Evolutionary conservation across 2,888 invertebrate genomes (phyloP).

Genomic region (Oxystoma pomonae): DNA sequence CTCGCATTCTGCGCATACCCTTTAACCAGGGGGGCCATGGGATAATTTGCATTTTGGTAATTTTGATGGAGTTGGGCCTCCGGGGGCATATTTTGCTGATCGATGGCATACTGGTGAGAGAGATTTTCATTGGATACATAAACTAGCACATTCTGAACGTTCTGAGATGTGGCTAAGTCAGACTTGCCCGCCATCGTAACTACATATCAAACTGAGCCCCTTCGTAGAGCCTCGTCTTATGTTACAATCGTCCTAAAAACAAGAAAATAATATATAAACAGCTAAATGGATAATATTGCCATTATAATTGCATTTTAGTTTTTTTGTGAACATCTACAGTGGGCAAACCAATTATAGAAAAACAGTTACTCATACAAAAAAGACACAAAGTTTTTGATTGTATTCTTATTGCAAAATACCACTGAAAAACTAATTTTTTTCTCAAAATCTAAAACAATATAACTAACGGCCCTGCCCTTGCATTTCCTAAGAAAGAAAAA

Average conservation of each 20-base stretch:
- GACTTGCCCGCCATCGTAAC: conserved; percentile 75
- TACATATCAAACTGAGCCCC: conserved; percentile 64
- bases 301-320: too few species aligned
- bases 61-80: conserved; percentile 42
- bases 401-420: too few species aligned
- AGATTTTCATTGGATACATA: conserved; percentile 57
- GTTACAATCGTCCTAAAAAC: conserved; percentile 41
- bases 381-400: too few species aligned
- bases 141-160: conserved; percentile 55
- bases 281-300: too few species aligned
- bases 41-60: conserved; percentile 38
- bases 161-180: conserved; percentile 61
- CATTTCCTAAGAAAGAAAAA: too few species aligned
- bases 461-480: too few species aligned
- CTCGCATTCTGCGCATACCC: background rate
- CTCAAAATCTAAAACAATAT: too few species aligned
- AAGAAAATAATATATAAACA: conserved; percentile 11
- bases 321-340: too few species aligned
- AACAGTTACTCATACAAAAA: too few species aligned
- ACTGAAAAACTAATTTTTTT: too few species aligned
- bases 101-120: conserved; percentile 52
- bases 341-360: too few species aligned
- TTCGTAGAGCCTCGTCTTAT: conserved; percentile 48
- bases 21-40: conserved; percentile 41
- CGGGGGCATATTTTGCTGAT: conserved; percentile 46